Evolutionary conservation across 1,140 invertebrate genomes (phyloP).

Genomic region (Fopius arisanus): DNA sequence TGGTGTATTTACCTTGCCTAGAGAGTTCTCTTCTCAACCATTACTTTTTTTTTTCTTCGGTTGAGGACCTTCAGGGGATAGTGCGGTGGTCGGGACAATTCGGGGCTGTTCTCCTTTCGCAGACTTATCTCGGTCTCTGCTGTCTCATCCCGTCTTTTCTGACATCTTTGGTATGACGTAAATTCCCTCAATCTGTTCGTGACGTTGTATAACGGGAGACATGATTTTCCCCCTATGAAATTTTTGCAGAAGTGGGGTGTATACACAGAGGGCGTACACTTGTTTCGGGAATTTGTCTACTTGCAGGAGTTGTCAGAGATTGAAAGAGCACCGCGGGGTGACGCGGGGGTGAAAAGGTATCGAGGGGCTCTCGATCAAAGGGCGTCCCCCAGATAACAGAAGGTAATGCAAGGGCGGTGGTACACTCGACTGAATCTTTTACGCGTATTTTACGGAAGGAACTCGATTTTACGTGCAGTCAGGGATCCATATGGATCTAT

Average conservation of each 20-base stretch:
- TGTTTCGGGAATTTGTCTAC: not conserved
- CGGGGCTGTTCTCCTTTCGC: not conserved
- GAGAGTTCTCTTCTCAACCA: not conserved
- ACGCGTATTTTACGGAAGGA: slow-evolving; percentile 12
- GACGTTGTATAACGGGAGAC: not conserved
- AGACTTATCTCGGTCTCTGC: too few species aligned
- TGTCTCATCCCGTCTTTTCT: too few species aligned
- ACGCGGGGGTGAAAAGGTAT: not conserved
- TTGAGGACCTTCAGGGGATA: not conserved
- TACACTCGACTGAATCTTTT: slow-evolving; percentile 15
- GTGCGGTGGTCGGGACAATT: not conserved
- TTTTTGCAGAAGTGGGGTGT: not conserved
- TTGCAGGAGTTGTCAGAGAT: not conserved
- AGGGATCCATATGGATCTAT: not conserved
- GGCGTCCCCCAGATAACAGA: not conserved
- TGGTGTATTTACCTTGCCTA: slow-evolving; percentile 6
- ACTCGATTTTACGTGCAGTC: slow-evolving; percentile 1
- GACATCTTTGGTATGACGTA: too few species aligned
- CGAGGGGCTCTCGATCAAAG: slow-evolving; percentile 17
- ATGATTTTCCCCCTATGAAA: not conserved
- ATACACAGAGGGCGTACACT: not conserved
- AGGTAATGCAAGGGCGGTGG: not conserved
- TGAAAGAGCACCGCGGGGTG: not conserved
- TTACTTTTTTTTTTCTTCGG: not conserved
- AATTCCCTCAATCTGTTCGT: too few species aligned